These are phyloP conservation scores for Argyrosomus japonicus DNA, from an alignment of 2,113 vertebrate species.

Conservation along the genomic window DNA sequence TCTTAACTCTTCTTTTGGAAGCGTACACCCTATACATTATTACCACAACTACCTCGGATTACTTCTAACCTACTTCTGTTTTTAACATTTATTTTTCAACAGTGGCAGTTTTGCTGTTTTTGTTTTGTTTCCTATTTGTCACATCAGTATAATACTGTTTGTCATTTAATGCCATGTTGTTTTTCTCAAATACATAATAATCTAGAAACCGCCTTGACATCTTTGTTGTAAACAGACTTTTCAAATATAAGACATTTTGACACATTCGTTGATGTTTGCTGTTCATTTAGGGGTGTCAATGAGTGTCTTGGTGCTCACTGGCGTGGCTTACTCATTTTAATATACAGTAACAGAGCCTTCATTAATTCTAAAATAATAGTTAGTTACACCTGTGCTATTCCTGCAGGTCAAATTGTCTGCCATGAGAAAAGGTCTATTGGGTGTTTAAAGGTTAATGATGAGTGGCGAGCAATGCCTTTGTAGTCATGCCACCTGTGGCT, in stretches of 20 bases:
- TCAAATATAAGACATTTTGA: neutral
- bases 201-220: neutral
- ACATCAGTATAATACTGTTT: neutral
- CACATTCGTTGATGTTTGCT: neutral
- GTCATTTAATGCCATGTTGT: neutral
- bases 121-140: neutral
- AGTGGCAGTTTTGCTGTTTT: neutral
- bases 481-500: conserved; percentile 50
- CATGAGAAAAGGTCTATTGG: conserved; percentile 46
- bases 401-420: conserved; percentile 45
- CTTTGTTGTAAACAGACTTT: conserved; percentile 25
- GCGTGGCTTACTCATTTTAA: conserved; percentile 1
- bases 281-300: neutral
- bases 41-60: conserved; percentile 20
- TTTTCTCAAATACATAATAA: neutral
- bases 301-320: neutral
- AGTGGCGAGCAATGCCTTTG: conserved; percentile 41
- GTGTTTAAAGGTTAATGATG: conserved; percentile 69
- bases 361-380: conserved; percentile 36
- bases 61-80: neutral
- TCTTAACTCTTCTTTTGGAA: neutral
- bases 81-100: conserved; percentile 7
- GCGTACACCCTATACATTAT: neutral
- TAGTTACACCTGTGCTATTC: conserved; percentile 51
- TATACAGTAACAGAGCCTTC: conserved; percentile 13